Conservation (phyloP, 2,113 vertebrate genomes). For the Tursiops truncatus region DNA sequence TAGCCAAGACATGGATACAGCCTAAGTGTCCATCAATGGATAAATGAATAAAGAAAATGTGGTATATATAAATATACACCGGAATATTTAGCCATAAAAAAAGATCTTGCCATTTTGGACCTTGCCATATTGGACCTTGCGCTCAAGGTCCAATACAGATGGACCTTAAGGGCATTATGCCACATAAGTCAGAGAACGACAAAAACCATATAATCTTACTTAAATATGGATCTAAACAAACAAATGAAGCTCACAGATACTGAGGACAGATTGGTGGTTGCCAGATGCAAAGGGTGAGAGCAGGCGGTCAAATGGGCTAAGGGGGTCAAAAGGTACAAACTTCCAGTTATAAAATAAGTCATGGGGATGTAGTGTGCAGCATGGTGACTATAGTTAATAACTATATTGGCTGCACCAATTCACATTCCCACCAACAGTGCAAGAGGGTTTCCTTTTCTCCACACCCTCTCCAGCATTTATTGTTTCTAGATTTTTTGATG, state of each 20-base stretch:
- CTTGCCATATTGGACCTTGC: too few relatives aligned
- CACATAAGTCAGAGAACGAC: background rate
- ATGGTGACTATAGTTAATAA: background rate
- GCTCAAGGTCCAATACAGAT: too few relatives aligned
- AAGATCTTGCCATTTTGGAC: background rate
- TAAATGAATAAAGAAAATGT: background rate
- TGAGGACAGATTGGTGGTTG: background rate
- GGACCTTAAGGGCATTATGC: background rate
- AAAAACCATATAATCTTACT: background rate
- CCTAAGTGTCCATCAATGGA: background rate
- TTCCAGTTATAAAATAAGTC: background rate
- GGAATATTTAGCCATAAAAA: background rate
- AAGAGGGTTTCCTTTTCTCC: too few relatives aligned
- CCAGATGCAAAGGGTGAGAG: background rate
- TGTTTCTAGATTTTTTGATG: too few relatives aligned
- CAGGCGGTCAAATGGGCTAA: background rate
- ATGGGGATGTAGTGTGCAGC: background rate
- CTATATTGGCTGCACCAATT: too few relatives aligned
- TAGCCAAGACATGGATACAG: background rate
- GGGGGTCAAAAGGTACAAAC: background rate
- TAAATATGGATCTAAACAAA: background rate
- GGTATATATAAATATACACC: rapidly evolving
- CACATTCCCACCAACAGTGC: too few relatives aligned
- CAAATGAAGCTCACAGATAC: background rate
- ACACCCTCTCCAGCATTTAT: too few relatives aligned